Evolutionary conservation across 2,888 invertebrate species (phyloP).

Genomic region (Seira ritae): DNA sequence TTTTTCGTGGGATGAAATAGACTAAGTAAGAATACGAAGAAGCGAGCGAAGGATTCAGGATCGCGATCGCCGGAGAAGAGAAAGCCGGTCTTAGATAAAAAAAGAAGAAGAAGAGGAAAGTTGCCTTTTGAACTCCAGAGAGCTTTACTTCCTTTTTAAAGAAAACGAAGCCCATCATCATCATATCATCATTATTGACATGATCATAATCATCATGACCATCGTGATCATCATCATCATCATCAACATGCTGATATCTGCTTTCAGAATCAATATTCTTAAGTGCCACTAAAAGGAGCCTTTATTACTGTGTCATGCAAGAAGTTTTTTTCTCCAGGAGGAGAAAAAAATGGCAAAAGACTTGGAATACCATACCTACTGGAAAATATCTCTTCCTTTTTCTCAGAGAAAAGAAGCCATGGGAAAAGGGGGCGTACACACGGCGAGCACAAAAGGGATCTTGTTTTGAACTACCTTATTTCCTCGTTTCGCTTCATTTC

Average conservation of each 20-base stretch:
- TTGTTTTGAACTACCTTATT: too few relatives aligned
- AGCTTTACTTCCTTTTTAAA: conserved; percentile 25
- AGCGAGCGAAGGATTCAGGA: too few relatives aligned
- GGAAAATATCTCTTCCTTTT: neutral
- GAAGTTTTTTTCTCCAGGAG: neutral
- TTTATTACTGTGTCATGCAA: too few relatives aligned
- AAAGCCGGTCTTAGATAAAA: neutral
- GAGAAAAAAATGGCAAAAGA: neutral
- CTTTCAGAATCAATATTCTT: conserved; percentile 58
- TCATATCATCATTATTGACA: conserved; percentile 48
- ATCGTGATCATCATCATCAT: conserved; percentile 23
- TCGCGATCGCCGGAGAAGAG: too few relatives aligned
- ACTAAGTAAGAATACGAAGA: too few relatives aligned
- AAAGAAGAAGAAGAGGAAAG: neutral
- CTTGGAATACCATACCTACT: neutral
- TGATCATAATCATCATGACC: conserved; percentile 41
- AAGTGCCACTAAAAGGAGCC: conserved; percentile 30
- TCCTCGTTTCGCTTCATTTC: too few relatives aligned
- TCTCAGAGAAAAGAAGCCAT: neutral
- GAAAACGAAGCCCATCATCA: conserved; percentile 38
- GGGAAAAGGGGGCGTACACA: neutral
- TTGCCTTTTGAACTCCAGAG: neutral
- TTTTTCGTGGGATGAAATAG: too few relatives aligned
- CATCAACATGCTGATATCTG: conserved; percentile 29
- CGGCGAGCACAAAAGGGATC: neutral